phyloP scores from a whole-genome alignment of 2,888 invertebrate genomes.

The Drosophila pseudotalamancana region DNA sequence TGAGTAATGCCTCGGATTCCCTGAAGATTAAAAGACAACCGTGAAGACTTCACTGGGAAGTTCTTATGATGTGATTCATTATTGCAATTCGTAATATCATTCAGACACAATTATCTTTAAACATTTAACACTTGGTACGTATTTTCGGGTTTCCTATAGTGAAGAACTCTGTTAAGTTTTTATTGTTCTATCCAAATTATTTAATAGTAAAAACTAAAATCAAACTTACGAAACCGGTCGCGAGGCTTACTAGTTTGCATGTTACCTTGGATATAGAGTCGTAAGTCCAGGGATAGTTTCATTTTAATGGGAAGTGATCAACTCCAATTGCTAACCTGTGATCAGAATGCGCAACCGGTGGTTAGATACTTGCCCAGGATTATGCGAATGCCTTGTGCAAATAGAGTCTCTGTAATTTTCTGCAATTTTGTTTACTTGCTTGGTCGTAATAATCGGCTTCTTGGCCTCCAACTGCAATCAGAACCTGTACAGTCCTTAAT shows the following conservation, averaged over 20 bases:
- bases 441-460: background rate
- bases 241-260: too few species aligned
- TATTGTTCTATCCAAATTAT: too few species aligned
- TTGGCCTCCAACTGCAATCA: background rate
- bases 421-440: slow-evolving; percentile 35
- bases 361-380: background rate
- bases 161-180: too few species aligned
- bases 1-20: slow-evolving; percentile 60
- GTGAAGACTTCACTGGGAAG: slow-evolving; percentile 28
- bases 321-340: background rate
- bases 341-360: slow-evolving; percentile 13
- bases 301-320: background rate
- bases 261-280: too few species aligned
- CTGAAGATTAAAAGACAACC: slow-evolving; percentile 28
- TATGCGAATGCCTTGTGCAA: slow-evolving; percentile 32
- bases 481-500: background rate
- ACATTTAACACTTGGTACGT: background rate
- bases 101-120: slow-evolving; percentile 2
- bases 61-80: slow-evolving; percentile 40
- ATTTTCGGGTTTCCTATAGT: too few species aligned
- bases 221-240: too few species aligned
- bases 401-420: slow-evolving; percentile 7
- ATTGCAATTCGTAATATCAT: slow-evolving; percentile 3
- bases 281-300: too few species aligned
- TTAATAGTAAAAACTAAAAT: too few species aligned